A percentile compares a stretch with the other conserved stretches of the same genome.
Evolutionary conservation across 2,888 invertebrate genomes (phyloP).

Genomic region (Ophioninae sp.): DNA sequence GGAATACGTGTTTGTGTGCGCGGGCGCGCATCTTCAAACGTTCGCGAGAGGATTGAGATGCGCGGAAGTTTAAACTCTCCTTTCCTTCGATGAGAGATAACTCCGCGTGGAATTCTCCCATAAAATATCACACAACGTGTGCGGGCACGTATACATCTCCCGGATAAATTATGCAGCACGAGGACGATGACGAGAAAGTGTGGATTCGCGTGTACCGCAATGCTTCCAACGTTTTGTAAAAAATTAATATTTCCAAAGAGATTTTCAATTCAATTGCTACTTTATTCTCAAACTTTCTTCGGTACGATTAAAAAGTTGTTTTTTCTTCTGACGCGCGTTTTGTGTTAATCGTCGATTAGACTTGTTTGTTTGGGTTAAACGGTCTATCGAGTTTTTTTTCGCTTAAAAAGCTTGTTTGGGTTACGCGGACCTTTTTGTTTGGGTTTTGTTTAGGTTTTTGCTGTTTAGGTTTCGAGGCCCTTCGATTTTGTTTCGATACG

Average conservation of each 20-base stretch:
- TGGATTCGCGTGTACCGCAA: neutral
- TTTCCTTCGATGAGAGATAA: constrained; percentile 37
- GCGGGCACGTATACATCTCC: neutral
- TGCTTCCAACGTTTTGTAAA: neutral
- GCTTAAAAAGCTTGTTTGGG: too few relatives aligned
- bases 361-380: too few relatives aligned
- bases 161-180: constrained; percentile 1
- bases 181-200: constrained; percentile 21
- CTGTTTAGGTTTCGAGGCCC: too few relatives aligned
- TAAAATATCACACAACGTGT: neutral
- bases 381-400: too few relatives aligned
- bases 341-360: too few relatives aligned
- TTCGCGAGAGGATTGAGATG: constrained; percentile 23
- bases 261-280: neutral
- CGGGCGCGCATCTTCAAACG: constrained; percentile 45
- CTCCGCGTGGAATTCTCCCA: constrained; percentile 32
- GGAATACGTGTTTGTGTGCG: neutral
- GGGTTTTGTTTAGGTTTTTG: too few relatives aligned
- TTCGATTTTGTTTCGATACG: too few relatives aligned
- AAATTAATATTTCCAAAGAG: neutral
- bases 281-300: neutral
- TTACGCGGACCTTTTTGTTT: too few relatives aligned
- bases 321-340: too few relatives aligned
- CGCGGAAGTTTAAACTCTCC: constrained; percentile 62
- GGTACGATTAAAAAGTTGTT: too few relatives aligned